phyloP scores from a whole-genome alignment of 2,797 vertebrate genomes.

The Neosilurus hyrtlii region DNA sequence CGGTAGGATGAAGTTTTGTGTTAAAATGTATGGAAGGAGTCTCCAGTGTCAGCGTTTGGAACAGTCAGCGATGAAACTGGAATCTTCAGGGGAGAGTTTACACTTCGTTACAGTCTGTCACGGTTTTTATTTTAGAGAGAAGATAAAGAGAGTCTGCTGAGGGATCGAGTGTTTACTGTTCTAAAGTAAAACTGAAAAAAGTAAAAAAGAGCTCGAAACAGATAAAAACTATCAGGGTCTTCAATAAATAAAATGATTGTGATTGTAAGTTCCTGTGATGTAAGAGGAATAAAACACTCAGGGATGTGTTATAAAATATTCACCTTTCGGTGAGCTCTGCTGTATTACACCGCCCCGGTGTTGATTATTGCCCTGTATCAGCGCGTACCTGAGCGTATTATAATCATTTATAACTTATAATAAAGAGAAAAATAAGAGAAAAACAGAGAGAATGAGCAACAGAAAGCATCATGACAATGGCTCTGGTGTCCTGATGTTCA shows the following conservation, averaged over 20 bases:
- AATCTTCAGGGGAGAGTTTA: no score
- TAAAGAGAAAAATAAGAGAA: not conserved
- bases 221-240: no score
- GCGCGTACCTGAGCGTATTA: not conserved
- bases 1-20: no score
- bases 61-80: no score
- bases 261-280: not conserved
- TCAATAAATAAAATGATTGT: no score
- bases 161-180: no score
- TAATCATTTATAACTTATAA: not conserved
- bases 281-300: not conserved
- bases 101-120: no score
- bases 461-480: slow-evolving; percentile 40
- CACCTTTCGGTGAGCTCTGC: not conserved
- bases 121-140: no score
- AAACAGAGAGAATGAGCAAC: not conserved
- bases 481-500: slow-evolving; percentile 41
- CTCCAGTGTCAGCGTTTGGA: not conserved
- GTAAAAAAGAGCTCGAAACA: no score
- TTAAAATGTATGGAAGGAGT: not conserved
- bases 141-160: no score
- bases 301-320: not conserved
- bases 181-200: no score
- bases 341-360: not conserved
- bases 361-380: not conserved